These are phyloP conservation scores for Ceryle rudis DNA, from an alignment of 2,797 vertebrate species.

Conservation along the genomic window DNA sequence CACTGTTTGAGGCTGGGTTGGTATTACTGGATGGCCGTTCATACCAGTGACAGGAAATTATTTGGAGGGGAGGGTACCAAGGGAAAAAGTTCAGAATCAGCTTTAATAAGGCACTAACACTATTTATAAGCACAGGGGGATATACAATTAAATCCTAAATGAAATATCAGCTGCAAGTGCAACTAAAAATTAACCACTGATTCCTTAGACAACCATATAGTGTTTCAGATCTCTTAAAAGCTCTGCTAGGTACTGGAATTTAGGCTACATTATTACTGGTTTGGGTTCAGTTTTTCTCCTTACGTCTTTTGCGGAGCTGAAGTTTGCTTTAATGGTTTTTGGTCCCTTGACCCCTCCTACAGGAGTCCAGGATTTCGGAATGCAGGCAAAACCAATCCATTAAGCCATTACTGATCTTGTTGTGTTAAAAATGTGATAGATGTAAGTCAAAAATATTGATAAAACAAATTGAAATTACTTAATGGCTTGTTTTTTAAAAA, in stretches of 20 bases:
- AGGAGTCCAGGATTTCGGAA: not conserved
- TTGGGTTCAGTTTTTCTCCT: not conserved
- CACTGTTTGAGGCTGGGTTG: not conserved
- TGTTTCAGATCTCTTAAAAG: not conserved
- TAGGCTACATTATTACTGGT: not conserved
- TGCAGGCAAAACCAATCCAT: not conserved
- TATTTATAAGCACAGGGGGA: constrained; percentile 14
- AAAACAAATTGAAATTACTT: not conserved
- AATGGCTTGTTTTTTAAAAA: not conserved
- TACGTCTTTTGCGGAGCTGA: not conserved
- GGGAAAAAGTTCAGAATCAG: not conserved
- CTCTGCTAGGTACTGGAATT: not conserved
- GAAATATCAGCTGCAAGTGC: constrained; percentile 1
- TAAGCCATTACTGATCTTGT: not conserved
- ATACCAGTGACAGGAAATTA: not conserved
- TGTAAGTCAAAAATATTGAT: not conserved
- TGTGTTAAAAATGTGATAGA: not conserved
- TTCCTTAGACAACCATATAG: constrained; percentile 6
- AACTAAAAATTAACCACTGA: not conserved
- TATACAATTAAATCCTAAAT: constrained; percentile 17
- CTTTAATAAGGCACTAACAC: constrained; percentile 22
- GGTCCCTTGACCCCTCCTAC: not conserved
- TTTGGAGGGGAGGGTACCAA: not conserved
- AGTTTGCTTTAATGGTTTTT: not conserved
- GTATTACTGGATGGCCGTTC: not conserved